phyloP scores from a whole-genome alignment of 2,113 vertebrate species.

The Heterocephalus glaber region DNA sequence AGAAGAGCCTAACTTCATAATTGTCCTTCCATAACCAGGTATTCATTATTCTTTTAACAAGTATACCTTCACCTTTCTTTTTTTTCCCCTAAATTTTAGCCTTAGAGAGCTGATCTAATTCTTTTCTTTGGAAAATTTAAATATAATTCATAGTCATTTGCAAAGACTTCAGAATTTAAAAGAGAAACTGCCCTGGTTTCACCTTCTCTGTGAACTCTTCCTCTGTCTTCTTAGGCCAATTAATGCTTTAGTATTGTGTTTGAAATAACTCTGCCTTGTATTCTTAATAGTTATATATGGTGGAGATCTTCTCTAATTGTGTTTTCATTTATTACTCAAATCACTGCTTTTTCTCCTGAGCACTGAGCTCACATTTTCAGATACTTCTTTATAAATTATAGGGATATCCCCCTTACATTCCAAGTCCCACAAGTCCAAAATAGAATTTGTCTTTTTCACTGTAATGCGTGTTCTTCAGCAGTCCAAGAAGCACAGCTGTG shows the following conservation, averaged over 20 bases:
- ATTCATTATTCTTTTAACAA: background rate
- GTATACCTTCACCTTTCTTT: background rate
- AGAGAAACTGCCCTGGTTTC: background rate
- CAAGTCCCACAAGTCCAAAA: background rate
- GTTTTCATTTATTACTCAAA: background rate
- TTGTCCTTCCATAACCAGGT: background rate
- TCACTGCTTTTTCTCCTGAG: background rate
- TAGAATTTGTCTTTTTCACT: slow-evolving; percentile 3
- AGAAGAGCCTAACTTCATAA: background rate
- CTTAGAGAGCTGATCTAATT: background rate
- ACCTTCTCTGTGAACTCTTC: background rate
- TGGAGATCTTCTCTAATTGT: background rate
- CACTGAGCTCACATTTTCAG: background rate
- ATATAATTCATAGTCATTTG: background rate
- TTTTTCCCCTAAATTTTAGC: background rate
- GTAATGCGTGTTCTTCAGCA: background rate
- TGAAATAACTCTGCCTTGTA: background rate
- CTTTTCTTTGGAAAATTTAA: slow-evolving; percentile 7
- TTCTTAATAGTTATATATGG: background rate
- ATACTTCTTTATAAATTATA: background rate
- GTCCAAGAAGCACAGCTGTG: background rate
- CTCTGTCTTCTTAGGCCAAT: background rate
- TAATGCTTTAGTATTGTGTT: background rate
- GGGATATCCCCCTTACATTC: background rate
- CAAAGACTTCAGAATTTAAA: background rate